Conservation (phyloP, 2,888 invertebrate species). For the Gandaritis pyraliata region DNA sequence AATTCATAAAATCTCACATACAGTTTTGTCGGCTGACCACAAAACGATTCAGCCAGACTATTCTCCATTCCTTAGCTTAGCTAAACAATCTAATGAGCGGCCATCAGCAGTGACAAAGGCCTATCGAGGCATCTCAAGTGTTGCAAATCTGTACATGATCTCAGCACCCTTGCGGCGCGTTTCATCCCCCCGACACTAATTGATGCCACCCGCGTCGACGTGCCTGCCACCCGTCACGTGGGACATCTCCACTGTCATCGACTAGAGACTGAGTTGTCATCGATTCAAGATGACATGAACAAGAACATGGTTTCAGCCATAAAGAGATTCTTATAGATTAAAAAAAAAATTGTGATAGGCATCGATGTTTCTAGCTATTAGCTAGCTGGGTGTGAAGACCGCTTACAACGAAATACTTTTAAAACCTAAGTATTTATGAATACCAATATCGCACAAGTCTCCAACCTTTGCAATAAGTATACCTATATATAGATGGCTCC, state of each 20-base stretch:
- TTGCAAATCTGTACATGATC: conserved; percentile 43
- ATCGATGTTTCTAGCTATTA: too few relatives aligned
- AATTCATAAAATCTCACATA: too few relatives aligned
- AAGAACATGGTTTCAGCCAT: neutral
- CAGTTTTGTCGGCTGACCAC: too few relatives aligned
- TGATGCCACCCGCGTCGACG: conserved; percentile 53
- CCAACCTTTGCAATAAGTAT: neutral
- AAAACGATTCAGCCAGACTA: too few relatives aligned
- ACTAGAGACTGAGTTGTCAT: conserved; percentile 24
- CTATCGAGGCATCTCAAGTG: conserved; percentile 18
- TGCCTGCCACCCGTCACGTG: conserved; percentile 43
- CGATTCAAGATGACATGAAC: neutral
- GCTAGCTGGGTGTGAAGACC: too few relatives aligned
- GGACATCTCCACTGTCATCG: conserved; percentile 45
- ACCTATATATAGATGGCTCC: too few relatives aligned
- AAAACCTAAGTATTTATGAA: neutral
- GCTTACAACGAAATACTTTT: too few relatives aligned
- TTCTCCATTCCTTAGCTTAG: too few relatives aligned
- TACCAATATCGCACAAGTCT: neutral
- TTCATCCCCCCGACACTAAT: conserved; percentile 57
- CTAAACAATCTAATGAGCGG: neutral
- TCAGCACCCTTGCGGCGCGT: conserved; percentile 47
- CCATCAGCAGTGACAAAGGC: neutral
- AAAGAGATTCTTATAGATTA: neutral
- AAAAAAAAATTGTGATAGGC: too few relatives aligned